These are phyloP conservation scores for Anisognathus igniventris DNA, from an alignment of 2,797 vertebrate species.

Conservation along the genomic window DNA sequence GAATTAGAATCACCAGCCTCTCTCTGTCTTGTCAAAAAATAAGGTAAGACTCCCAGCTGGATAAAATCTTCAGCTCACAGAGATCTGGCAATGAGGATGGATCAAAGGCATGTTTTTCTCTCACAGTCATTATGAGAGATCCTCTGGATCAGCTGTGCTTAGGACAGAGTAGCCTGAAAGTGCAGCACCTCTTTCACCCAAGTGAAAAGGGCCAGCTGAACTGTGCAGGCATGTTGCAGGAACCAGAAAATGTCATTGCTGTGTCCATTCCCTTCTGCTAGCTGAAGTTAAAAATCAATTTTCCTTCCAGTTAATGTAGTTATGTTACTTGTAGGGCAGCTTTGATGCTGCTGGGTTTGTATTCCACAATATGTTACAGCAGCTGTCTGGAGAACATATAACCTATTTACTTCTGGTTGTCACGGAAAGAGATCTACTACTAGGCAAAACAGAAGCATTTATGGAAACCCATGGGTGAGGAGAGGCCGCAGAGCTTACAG, in stretches of 20 bases:
- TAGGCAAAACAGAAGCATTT: neutral
- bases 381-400: neutral
- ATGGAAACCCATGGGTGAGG: neutral
- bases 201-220: neutral
- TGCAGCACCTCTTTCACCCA: neutral
- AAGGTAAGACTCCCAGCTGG: neutral
- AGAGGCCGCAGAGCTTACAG: neutral
- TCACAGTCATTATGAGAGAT: neutral
- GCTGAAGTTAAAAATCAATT: neutral
- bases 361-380: neutral
- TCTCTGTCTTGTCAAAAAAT: neutral
- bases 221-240: neutral
- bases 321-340: neutral
- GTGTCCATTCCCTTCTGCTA: neutral
- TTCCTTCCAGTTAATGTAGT: neutral
- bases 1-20: neutral
- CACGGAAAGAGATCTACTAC: neutral
- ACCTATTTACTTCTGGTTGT: constrained; percentile 17
- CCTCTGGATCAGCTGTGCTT: neutral
- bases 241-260: neutral
- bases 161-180: neutral
- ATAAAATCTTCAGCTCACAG: neutral
- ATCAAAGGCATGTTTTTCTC: neutral
- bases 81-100: neutral
- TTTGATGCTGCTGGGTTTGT: neutral